These are phyloP conservation scores for Epizoanthus fatuus DNA, from an alignment of 92 coral and sea anemone genomes.

Conservation along the genomic window DNA sequence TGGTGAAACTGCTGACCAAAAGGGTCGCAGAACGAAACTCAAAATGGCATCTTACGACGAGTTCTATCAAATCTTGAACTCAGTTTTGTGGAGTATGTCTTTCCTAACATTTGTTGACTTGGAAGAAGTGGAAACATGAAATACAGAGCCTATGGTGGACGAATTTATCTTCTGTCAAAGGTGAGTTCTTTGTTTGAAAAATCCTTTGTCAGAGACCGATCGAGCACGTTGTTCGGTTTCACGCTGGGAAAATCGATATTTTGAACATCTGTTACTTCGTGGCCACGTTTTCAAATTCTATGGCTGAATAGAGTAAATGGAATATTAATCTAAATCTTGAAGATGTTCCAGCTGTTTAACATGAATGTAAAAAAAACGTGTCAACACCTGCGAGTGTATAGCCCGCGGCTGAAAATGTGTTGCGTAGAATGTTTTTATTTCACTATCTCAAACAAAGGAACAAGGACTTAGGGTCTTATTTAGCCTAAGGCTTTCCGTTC, in stretches of 20 bases:
- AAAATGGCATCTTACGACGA: neutral
- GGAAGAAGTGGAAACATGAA: neutral
- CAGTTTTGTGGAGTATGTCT: neutral
- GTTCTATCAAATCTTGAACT: neutral
- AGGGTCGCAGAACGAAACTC: constrained; percentile 6
- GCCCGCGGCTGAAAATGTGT: too few relatives aligned
- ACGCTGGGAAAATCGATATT: constrained; percentile 1
- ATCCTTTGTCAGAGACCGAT: constrained; percentile 5
- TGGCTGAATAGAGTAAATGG: neutral
- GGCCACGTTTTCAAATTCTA: neutral
- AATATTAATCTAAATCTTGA: neutral
- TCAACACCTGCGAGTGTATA: neutral
- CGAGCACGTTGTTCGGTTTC: constrained; percentile 6
- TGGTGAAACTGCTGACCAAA: constrained; percentile 14
- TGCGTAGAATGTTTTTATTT: too few relatives aligned
- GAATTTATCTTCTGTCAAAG: constrained; percentile 14
- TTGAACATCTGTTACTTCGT: neutral
- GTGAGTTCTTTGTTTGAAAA: constrained; percentile 3
- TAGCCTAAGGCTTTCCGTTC: too few relatives aligned
- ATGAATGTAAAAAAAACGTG: neutral
- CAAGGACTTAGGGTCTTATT: too few relatives aligned
- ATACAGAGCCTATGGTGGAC: constrained; percentile 6
- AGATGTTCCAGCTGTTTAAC: constrained; percentile 9
- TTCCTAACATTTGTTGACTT: neutral
- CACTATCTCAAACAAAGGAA: too few relatives aligned